These are phyloP conservation scores for Acrocephalus kingi DNA, from an alignment of 2,113 vertebrate species.

Conservation along the genomic window DNA sequence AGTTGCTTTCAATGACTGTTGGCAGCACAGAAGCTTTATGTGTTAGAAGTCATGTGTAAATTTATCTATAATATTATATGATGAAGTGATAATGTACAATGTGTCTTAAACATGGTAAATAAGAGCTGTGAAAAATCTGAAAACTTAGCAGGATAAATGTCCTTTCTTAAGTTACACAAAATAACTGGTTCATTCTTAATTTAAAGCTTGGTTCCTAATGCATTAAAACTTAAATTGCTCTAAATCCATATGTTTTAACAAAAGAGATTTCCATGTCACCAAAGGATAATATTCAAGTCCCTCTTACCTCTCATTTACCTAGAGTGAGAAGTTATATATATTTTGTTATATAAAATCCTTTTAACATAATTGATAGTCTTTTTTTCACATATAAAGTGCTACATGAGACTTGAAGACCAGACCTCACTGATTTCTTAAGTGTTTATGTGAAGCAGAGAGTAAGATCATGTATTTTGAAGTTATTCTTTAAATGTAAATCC, in stretches of 20 bases:
- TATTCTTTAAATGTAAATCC: neutral
- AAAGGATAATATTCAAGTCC: neutral
- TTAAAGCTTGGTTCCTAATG: neutral
- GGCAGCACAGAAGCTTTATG: neutral
- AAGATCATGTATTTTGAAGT: neutral
- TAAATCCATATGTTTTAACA: neutral
- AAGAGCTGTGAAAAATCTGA: conserved; percentile 37
- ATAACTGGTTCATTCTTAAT: conserved; percentile 29
- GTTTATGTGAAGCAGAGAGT: neutral
- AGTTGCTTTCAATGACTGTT: neutral
- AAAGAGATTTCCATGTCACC: neutral
- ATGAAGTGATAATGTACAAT: conserved; percentile 32
- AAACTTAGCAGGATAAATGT: conserved; percentile 35
- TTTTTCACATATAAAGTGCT: neutral
- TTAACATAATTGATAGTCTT: neutral
- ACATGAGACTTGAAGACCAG: neutral
- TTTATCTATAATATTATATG: conserved; percentile 27
- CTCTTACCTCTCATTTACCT: neutral
- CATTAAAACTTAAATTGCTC: neutral
- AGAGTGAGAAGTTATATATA: neutral
- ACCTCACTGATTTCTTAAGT: neutral
- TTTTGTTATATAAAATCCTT: neutral
- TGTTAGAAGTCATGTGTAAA: neutral
- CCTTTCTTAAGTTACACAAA: conserved; percentile 15
- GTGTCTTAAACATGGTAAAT: conserved; percentile 41